These are phyloP conservation scores for Eupithecia inturbata DNA, from an alignment of 2,888 invertebrate species.

Conservation along the genomic window DNA sequence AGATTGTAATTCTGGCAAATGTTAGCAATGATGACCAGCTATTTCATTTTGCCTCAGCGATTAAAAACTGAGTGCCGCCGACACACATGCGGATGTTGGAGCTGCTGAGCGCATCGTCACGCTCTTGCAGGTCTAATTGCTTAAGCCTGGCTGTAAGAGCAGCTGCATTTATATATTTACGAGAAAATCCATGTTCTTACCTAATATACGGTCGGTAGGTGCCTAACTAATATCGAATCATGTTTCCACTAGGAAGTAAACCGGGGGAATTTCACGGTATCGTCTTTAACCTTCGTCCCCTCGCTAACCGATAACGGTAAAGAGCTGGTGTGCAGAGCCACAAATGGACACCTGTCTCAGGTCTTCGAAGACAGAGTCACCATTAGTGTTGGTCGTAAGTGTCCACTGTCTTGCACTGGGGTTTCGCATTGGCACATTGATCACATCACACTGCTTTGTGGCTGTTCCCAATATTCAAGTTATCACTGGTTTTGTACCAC, in stretches of 20 bases:
- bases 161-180: background rate
- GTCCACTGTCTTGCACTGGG: background rate
- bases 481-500: background rate
- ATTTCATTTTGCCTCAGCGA: background rate
- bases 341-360: slow-evolving; percentile 57
- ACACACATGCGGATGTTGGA: background rate
- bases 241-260: slow-evolving; percentile 62
- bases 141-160: background rate
- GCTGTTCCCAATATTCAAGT: background rate
- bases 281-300: slow-evolving; percentile 68
- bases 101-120: background rate
- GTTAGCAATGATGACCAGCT: background rate
- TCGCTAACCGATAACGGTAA: slow-evolving; percentile 60
- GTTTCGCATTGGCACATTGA: background rate
- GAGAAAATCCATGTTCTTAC: background rate
- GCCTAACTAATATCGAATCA: background rate
- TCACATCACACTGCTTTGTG: background rate
- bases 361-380: slow-evolving; percentile 64
- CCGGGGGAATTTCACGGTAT: slow-evolving; percentile 76
- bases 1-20: background rate
- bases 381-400: slow-evolving; percentile 74
- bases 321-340: slow-evolving; percentile 65
- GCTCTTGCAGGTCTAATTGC: background rate
- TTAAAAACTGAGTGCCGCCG: background rate
- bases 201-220: background rate